A percentile compares a stretch with the other conserved stretches of the same genome.
Evolutionary conservation across 2,888 invertebrate genomes (phyloP).

Genomic region (Exocentrus adspersus): DNA sequence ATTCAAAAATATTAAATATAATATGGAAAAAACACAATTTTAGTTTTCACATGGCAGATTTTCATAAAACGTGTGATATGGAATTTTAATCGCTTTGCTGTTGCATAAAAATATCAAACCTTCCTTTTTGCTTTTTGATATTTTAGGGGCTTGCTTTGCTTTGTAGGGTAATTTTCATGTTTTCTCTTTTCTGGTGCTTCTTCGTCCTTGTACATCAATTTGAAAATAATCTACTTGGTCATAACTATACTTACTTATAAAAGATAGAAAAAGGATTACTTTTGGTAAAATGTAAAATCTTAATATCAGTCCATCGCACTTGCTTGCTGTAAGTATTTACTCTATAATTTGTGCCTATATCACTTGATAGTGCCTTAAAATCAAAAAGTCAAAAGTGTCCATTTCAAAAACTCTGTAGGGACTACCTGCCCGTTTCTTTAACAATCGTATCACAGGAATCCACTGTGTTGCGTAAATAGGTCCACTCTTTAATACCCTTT

Average conservation of each 20-base stretch:
- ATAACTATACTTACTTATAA: constrained; percentile 6
- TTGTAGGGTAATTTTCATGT: neutral
- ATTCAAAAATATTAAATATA: neutral
- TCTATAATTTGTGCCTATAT: constrained; percentile 3
- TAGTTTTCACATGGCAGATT: constrained; percentile 10
- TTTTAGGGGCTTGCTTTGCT: neutral
- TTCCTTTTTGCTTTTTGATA: constrained; percentile 4
- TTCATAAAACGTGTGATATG: constrained; percentile 10
- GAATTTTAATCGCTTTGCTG: constrained; percentile 1
- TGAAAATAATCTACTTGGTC: constrained; percentile 7
- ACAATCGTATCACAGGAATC: constrained; percentile 5
- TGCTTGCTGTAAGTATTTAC: neutral
- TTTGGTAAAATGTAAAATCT: constrained; percentile 9
- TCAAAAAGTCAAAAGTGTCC: constrained; percentile 3
- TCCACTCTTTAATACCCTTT: neutral
- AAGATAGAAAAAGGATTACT: constrained; percentile 6
- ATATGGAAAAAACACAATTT: neutral
- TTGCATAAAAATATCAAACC: constrained; percentile 11
- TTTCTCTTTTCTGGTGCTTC: neutral
- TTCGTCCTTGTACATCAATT: constrained; percentile 11
- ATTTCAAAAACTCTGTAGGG: constrained; percentile 13
- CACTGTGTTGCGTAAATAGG: constrained; percentile 9
- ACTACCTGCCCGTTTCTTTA: constrained; percentile 7
- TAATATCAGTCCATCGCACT: neutral
- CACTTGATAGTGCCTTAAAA: constrained; percentile 1